phyloP scores from a whole-genome alignment of 2,888 invertebrate genomes.

The Heteromurus nitidus region DNA sequence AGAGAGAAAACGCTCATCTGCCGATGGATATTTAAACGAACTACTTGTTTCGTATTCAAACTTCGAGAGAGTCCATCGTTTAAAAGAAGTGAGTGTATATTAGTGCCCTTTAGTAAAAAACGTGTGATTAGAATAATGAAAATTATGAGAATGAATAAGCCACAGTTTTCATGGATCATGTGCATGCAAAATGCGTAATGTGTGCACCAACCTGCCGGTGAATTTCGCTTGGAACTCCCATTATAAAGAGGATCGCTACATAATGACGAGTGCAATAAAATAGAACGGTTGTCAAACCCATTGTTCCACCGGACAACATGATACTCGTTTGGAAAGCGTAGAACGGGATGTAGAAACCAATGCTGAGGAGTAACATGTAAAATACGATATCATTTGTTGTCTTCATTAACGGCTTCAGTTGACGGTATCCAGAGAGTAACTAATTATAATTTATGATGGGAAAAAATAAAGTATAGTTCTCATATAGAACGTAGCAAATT shows the following conservation, averaged over 20 bases:
- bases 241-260: background rate
- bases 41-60: background rate
- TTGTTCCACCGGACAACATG: background rate
- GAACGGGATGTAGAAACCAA: slow-evolving; percentile 29
- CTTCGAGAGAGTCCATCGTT: background rate
- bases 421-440: slow-evolving; percentile 6
- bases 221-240: slow-evolving; percentile 46
- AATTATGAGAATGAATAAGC: background rate
- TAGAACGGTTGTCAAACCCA: background rate
- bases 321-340: slow-evolving; percentile 39
- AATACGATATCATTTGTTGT: slow-evolving; percentile 16
- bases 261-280: slow-evolving; percentile 18
- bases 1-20: slow-evolving; percentile 33
- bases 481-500: no score
- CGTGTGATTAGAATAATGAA: background rate
- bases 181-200: background rate
- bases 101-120: slow-evolving; percentile 14
- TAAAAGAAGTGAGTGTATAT: slow-evolving; percentile 7
- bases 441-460: no score
- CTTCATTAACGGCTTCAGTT: slow-evolving; percentile 20
- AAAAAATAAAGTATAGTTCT: no score
- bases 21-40: slow-evolving; percentile 34
- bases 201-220: slow-evolving; percentile 24
- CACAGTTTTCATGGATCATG: background rate
- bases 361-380: background rate